Base-by-base conservation (phyloP, 2,113 vertebrate genomes). In the Australoheros scitulus region DNA sequence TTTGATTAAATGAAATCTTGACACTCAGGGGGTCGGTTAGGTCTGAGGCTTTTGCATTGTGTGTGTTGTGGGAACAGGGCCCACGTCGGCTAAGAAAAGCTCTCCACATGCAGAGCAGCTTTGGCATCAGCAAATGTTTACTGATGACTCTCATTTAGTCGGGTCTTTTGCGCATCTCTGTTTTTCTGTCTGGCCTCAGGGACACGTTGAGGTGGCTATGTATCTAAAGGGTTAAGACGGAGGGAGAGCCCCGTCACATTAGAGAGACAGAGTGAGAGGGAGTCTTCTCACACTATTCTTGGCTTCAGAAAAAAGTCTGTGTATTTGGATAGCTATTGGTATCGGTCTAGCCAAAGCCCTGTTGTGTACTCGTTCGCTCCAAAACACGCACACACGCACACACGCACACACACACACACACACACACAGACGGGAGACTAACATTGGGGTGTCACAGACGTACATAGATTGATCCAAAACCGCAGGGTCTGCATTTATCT, bases 241-340 rank as follows among this genome's bases (percentile, higher is more conserved):
- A 86, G 82, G 68, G 91, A 87, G 76, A 92, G 76, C 80, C 86
- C 81, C 72, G 57, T 91, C 81, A 80, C 77, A 80, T 91, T 81
- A 88, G 84, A 89, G 79, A 86, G 80, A 65, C 76, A 52, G 83
- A 83, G 81, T 64, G 77, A 88, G 85, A 79, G 82, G 82, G 88
- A 87, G 82, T 84, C 87, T 91, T 91, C 89, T 92, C 92, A 91
- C 81, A 81, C 80, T 90, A 83, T 88, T 90, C 82, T 90, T 92
- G 93, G 91, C 94, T 76, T 84, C 14, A 38, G 87, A 84, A 91
- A 90, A 92, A 92, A 93, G 90, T 92, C 88, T 84, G 82, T 91
- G 88, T 85, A 84, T 91, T 88, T 93, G 91, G 91, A 92, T 76
- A 64, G 90, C 90, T 90, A 84, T 82, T 70, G 74, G 77, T 79